Evolutionary conservation across 2,113 vertebrate genomes (phyloP).

Genomic region (Aix galericulata): DNA sequence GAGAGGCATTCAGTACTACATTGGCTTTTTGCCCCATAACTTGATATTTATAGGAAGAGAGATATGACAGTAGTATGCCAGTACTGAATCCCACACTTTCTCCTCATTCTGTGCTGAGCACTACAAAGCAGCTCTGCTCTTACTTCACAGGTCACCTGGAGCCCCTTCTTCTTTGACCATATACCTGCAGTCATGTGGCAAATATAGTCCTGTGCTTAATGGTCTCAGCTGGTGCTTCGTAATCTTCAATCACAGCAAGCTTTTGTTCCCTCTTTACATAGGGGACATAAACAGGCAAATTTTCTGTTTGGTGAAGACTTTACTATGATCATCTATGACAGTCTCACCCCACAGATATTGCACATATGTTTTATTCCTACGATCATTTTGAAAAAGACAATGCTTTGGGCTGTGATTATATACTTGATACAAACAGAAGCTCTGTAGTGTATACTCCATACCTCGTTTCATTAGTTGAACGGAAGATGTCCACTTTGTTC

Average conservation of each 20-base stretch:
- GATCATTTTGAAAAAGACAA: neutral
- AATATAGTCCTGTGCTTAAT: neutral
- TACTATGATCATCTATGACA: neutral
- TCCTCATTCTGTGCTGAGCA: fast-evolving
- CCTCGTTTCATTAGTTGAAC: neutral
- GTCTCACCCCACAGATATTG: neutral
- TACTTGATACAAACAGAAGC: neutral
- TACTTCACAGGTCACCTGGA: neutral
- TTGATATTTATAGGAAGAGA: neutral
- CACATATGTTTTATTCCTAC: neutral
- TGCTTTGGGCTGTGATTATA: neutral
- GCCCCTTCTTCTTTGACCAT: too few relatives aligned
- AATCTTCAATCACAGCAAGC: neutral
- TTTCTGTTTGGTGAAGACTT: neutral
- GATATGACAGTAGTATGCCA: neutral
- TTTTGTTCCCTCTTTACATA: neutral
- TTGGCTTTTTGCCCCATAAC: neutral
- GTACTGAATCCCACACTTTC: fast-evolving
- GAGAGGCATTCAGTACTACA: neutral
- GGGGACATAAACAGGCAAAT: neutral
- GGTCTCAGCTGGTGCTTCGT: neutral
- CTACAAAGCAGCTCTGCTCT: neutral
- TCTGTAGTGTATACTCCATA: neutral
- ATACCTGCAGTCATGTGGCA: too few relatives aligned
- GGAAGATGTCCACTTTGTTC: neutral